Evolutionary conservation across 1,140 invertebrate genomes (phyloP), one percentile per base, ranked within the genome.

Genomic region (Hormaphis cornu): DNA sequence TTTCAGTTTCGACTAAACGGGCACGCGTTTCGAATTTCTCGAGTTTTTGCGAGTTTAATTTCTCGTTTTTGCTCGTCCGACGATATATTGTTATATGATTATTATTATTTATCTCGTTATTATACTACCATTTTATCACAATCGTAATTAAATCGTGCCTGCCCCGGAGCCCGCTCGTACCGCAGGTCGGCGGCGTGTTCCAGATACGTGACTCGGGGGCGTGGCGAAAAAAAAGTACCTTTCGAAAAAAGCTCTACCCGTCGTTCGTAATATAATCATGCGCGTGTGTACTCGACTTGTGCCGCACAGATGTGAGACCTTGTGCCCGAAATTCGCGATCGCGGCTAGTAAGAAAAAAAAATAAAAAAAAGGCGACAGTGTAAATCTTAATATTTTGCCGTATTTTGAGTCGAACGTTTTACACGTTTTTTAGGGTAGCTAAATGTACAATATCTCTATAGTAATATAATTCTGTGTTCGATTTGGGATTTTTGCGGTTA

Each of bases 91-190:
- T 56, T 37, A 35, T 56, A 37, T 33, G 28, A 18, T 50, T 50
- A 26, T 50, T 50, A 50, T 50, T 48, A 24, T 48, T 48, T 24
- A 24, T 50, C 24, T 50, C 26, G 26, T 53, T 53, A 53, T 53
- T 52, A 4, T 52, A n/a, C 37, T 54, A 9, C 33, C 40, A 40
- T 48, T 66, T 50, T 66, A 66, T 63, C 42, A 20, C 42, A 48
- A 46, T 63, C 61, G 61, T 66, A 33, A 46, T 50, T 66, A 66
- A 66, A 42, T 66, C 61, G 61, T 66, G 61, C 44, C 50, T 66
- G 61, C 61, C 61, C 61, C 61, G 42, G 35, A 66, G 61, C 40
- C n/a, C 22, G 59, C 18, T 7, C 24, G 6, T 16, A 18, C 35
- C 42, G 44, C n/a, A n/a, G n/a, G n/a, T n/a, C n/a, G n/a, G n/a